Base-by-base conservation (phyloP, 2,797 vertebrate genomes). In the Tapera naevia region DNA sequence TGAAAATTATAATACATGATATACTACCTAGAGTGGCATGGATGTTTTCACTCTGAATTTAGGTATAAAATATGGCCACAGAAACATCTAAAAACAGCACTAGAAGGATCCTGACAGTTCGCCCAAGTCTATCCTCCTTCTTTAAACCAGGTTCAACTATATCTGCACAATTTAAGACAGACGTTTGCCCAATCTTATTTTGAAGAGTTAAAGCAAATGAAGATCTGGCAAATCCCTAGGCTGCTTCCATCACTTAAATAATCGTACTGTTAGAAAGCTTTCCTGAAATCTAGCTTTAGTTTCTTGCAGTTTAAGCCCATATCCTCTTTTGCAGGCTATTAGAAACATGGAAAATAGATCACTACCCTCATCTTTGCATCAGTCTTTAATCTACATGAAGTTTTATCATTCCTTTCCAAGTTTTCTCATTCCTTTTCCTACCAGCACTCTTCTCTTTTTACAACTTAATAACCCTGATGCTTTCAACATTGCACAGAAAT, bases 401-500 rank as follows among this genome's bases (percentile, higher is more conserved):
- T 69, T 89, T 88, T 85, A 67, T 76, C 11, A 0, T 50, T 71
- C 21, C 30, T 80, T 95, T 92, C 43, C 64, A 93, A 91, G 41
- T 71, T 89, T 88, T 85, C 60, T 76, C 11, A 0, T 54, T 71
- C 21, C 28, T 83, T 95, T 92, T 50, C 64, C 46, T 48, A 74
- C 25, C 25, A 74, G 33, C 82, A 45, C 48, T 12, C 41, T 91
- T 85, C 89, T 46, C 43, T 76, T 88, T 92, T 73, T 87, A 82
- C n/a, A 89, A 32, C 33, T 80, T 83, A 71, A 92, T 75, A 92
- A 89, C 23, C 16, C 17, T 1, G 1, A 32, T 48, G 64, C 56
- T 89, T 96, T 95, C 67, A 85, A 57, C 65, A 28, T 46, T 69
- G 54, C 35, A 41, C 58, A 89, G 65, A 95, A 91, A 93, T 80